phyloP scores from a whole-genome alignment of 2,888 invertebrate species.

The Tinea semifulvella region DNA sequence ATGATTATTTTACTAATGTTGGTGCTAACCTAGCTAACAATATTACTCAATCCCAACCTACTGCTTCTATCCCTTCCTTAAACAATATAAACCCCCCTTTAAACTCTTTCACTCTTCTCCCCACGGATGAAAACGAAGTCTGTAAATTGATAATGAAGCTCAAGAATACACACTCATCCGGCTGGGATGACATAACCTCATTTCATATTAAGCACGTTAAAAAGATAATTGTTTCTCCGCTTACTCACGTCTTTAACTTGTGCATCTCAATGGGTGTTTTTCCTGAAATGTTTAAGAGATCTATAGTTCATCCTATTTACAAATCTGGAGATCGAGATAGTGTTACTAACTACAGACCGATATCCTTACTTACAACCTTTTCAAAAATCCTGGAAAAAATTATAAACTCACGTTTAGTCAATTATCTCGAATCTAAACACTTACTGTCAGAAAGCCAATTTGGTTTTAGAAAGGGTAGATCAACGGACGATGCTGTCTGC shows the following conservation, averaged over 20 bases:
- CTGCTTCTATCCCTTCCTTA: too few species aligned
- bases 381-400: slow-evolving; percentile 14
- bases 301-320: slow-evolving; percentile 15
- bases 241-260: slow-evolving; percentile 5
- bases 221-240: not conserved
- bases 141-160: not conserved
- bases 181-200: not conserved
- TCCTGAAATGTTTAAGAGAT: not conserved
- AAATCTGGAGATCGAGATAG: slow-evolving; percentile 16
- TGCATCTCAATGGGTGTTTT: not conserved
- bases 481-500: not conserved
- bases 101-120: not conserved
- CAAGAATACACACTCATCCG: not conserved
- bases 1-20: too few species aligned
- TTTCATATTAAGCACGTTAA: not conserved
- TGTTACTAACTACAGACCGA: slow-evolving; percentile 18
- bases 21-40: too few species aligned
- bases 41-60: too few species aligned
- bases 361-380: slow-evolving; percentile 16
- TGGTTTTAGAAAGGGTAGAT: slow-evolving; percentile 16
- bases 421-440: not conserved
- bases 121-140: slow-evolving; percentile 8
- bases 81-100: too few species aligned
- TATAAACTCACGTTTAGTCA: not conserved
- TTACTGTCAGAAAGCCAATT: slow-evolving; percentile 14